A percentile compares a stretch with the other conserved stretches of the same genome.
phyloP scores from a whole-genome alignment of 2,113 vertebrate genomes.

The Boulengeromyrus knoepffleri region DNA sequence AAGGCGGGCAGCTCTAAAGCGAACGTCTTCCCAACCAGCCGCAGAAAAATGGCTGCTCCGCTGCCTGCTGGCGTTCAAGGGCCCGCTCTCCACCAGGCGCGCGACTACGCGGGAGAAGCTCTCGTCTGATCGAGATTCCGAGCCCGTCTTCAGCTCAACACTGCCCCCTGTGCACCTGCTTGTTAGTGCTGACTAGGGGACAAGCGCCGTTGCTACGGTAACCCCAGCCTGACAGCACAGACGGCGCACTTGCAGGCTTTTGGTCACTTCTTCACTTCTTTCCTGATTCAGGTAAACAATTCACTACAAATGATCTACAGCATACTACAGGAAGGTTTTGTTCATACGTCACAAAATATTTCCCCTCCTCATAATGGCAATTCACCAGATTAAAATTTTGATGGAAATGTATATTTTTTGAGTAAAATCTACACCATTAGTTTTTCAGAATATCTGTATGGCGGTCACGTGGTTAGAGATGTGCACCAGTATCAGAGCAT shows the following conservation, averaged over 20 bases:
- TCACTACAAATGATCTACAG: background rate
- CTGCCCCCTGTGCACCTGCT: slow-evolving; percentile 51
- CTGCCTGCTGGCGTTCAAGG: background rate
- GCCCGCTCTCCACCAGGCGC: background rate
- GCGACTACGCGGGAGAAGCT: background rate
- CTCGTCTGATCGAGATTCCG: background rate
- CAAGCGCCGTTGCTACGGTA: slow-evolving; percentile 75
- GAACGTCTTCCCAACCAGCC: background rate
- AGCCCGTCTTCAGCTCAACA: slow-evolving; percentile 42
- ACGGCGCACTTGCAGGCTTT: slow-evolving; percentile 22
- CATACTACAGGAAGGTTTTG: background rate
- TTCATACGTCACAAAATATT: background rate
- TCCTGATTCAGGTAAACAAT: background rate
- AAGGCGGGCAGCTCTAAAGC: background rate
- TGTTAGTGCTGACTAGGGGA: slow-evolving; percentile 41
- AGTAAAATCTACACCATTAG: background rate
- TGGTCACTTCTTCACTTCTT: background rate
- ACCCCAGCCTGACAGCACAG: slow-evolving; percentile 62
- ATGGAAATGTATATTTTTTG: background rate
- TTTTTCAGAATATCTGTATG: background rate
- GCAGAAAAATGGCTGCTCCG: background rate
- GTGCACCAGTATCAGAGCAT: background rate
- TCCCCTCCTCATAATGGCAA: background rate
- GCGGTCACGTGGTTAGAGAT: background rate
- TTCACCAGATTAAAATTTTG: background rate